Evolutionary conservation across 2,797 vertebrate genomes (phyloP).

Genomic region (Macropus fuliginosus): DNA sequence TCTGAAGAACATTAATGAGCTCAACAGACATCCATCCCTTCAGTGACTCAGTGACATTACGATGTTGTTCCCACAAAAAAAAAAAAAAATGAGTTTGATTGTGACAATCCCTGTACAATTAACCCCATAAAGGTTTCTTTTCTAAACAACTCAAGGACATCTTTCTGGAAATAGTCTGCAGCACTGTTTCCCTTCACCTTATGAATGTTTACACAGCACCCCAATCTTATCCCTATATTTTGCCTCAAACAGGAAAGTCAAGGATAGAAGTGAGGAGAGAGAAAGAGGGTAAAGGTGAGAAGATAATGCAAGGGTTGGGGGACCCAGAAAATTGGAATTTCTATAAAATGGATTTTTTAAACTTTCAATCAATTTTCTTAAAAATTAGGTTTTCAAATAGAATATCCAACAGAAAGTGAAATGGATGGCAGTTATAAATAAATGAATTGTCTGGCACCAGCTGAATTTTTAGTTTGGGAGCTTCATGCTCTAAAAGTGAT

Average conservation of each 20-base stretch:
- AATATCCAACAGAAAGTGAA: conserved; percentile 34
- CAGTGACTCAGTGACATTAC: conserved; percentile 64
- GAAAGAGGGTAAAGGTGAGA: background rate
- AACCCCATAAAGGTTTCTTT: conserved; percentile 9
- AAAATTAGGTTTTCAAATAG: conserved; percentile 19
- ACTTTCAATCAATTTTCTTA: background rate
- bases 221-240: background rate
- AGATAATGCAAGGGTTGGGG: background rate
- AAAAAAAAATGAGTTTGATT: conserved; percentile 51
- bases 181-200: background rate
- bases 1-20: conserved; percentile 60
- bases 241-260: conserved; percentile 25
- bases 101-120: background rate
- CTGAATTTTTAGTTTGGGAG: background rate
- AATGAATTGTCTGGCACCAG: background rate
- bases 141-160: conserved; percentile 33
- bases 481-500: background rate
- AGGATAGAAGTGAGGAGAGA: background rate
- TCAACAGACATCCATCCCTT: conserved; percentile 58
- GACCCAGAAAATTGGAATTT: background rate
- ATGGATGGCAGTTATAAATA: background rate
- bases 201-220: background rate
- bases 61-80: conserved; percentile 45
- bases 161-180: background rate
- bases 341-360: conserved; percentile 9